Evolutionary conservation across 1,140 invertebrate genomes (phyloP).

Genomic region (Drosophila lacertosa): DNA sequence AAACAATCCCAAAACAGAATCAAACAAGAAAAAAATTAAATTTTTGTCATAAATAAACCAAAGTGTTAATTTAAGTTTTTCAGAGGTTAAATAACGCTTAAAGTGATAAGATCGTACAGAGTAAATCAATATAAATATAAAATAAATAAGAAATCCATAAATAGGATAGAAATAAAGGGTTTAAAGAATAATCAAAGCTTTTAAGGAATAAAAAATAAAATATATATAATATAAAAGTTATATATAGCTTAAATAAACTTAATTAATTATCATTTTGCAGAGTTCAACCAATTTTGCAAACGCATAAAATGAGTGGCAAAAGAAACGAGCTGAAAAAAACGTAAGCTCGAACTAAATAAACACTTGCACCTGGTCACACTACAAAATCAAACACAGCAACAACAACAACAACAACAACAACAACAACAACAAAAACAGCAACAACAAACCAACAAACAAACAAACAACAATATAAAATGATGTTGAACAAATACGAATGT

Average conservation of each 20-base stretch:
- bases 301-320: constrained; percentile 19
- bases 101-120: constrained; percentile 8
- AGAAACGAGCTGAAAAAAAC: constrained; percentile 1
- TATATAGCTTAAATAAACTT: constrained; percentile 4
- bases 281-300: constrained; percentile 1
- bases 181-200: background rate
- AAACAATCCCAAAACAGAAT: constrained; percentile 10
- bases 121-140: background rate
- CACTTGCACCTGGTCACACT: constrained; percentile 25
- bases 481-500: constrained; percentile 75
- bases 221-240: background rate
- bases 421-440: constrained; percentile 4
- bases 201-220: background rate
- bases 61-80: constrained; percentile 39
- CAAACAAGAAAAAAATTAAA: constrained; percentile 20
- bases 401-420: constrained; percentile 7
- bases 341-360: background rate
- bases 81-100: constrained; percentile 7
- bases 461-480: constrained; percentile 58
- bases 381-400: constrained; percentile 15
- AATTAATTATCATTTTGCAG: constrained; percentile 19
- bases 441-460: constrained; percentile 11
- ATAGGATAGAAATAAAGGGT: background rate
- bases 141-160: background rate
- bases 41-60: constrained; percentile 14